phyloP scores from a whole-genome alignment of 2,113 vertebrate species.

The Psilopsiagon aymara region DNA sequence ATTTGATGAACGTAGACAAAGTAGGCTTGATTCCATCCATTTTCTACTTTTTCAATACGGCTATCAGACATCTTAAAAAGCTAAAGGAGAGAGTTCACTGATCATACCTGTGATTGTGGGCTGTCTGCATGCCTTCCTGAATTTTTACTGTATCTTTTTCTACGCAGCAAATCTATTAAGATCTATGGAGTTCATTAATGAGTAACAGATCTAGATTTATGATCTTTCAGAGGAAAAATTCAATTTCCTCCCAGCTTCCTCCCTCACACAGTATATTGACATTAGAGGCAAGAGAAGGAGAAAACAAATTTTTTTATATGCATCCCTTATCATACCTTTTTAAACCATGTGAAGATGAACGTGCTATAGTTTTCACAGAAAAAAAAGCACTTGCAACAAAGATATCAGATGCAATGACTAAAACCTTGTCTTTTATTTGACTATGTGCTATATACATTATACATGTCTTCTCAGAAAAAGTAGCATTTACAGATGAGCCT shows the following conservation, averaged over 20 bases:
- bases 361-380: neutral
- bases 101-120: fast-evolving
- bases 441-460: no score
- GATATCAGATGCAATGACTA: neutral
- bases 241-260: conserved; percentile 60
- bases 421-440: neutral
- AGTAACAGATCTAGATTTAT: conserved; percentile 63
- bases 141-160: neutral
- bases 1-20: neutral
- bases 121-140: neutral
- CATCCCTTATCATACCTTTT: neutral
- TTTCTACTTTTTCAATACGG: neutral
- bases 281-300: neutral
- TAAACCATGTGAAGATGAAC: neutral
- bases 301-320: neutral
- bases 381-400: neutral
- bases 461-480: neutral
- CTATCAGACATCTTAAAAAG: neutral
- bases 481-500: neutral
- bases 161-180: neutral
- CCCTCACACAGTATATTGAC: conserved; percentile 8
- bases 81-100: neutral
- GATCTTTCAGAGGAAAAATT: conserved; percentile 33
- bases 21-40: neutral
- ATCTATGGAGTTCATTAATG: conserved; percentile 43